A percentile compares a stretch with the other conserved stretches of the same genome.
Evolutionary conservation across 2,113 vertebrate genomes (phyloP).

Genomic region (Myotis davidii): DNA sequence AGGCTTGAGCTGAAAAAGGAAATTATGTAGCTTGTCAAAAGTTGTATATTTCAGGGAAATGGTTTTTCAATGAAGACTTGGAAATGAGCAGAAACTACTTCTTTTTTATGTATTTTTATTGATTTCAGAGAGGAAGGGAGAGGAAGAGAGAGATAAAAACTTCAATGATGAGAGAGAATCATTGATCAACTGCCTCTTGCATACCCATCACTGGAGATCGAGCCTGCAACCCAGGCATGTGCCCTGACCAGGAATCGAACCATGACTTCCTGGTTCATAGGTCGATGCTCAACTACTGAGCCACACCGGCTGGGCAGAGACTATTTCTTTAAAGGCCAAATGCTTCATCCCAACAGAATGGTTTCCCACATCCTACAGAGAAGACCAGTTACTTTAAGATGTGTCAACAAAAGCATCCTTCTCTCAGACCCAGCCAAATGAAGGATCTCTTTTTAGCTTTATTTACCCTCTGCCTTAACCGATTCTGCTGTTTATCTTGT

Average conservation of each 20-base stretch:
- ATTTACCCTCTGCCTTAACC: neutral
- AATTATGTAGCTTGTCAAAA: neutral
- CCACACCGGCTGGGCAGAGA: neutral
- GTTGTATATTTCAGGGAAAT: neutral
- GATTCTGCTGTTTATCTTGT: neutral
- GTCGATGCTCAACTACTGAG: too few species aligned
- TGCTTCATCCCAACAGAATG: neutral
- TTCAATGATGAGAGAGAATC: too few species aligned
- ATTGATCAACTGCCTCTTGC: too few species aligned
- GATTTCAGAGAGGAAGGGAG: neutral
- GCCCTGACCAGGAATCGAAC: too few species aligned
- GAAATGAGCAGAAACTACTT: constrained; percentile 4
- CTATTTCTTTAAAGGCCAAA: constrained; percentile 7
- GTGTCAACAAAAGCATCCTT: neutral
- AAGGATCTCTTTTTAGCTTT: neutral
- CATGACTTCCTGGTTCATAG: too few species aligned
- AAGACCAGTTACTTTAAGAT: neutral
- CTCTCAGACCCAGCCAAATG: neutral
- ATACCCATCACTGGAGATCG: too few species aligned
- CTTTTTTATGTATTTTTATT: neutral
- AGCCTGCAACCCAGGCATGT: too few species aligned
- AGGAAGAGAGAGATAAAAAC: too few species aligned
- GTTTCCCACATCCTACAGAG: neutral
- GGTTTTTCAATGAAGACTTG: neutral
- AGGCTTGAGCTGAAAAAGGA: neutral